phyloP scores from a whole-genome alignment of 2,113 vertebrate genomes.

The Shinisaurus crocodilurus region DNA sequence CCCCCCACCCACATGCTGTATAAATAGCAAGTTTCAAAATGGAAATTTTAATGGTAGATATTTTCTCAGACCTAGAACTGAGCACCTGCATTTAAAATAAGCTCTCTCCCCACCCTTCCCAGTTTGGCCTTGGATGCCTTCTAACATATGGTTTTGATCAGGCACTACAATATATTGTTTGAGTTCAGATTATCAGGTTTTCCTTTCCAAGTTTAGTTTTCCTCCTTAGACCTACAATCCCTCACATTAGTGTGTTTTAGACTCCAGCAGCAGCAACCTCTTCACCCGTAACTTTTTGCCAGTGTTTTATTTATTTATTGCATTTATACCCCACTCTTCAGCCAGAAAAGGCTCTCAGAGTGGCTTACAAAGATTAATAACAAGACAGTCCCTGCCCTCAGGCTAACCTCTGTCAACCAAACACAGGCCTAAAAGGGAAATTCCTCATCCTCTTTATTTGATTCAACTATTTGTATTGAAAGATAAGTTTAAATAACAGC shows the following conservation, averaged over 20 bases:
- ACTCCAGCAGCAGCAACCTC: background rate
- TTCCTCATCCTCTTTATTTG: background rate
- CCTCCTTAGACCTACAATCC: background rate
- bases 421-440: background rate
- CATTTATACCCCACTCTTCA: too few relatives aligned
- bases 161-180: background rate
- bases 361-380: too few relatives aligned
- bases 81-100: too few relatives aligned
- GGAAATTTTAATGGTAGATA: background rate
- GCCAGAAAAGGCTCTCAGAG: too few relatives aligned
- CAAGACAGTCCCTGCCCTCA: too few relatives aligned
- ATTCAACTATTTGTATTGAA: background rate
- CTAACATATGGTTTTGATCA: background rate
- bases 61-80: too few relatives aligned
- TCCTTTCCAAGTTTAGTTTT: background rate
- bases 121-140: background rate
- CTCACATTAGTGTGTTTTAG: background rate
- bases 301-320: too few relatives aligned
- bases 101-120: too few relatives aligned
- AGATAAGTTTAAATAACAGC: background rate
- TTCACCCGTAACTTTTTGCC: background rate
- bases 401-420: slow-evolving; percentile 8
- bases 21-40: background rate
- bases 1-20: background rate
- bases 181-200: background rate